Conservation (phyloP, 2,888 invertebrate species). For the Acronicta leporina region DNA sequence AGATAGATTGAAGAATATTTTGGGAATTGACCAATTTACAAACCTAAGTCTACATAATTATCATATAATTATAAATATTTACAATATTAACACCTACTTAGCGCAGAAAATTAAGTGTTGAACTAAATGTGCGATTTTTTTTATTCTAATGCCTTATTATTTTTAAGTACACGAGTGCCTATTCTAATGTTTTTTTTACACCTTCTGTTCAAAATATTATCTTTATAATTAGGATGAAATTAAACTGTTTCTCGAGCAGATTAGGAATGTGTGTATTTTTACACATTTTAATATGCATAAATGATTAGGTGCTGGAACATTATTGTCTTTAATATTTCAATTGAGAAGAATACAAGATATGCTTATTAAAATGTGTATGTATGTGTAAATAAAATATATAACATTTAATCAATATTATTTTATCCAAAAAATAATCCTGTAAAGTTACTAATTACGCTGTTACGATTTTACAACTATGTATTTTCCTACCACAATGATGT, state of each 20-base stretch:
- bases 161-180: slow-evolving; percentile 7
- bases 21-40: slow-evolving; percentile 86
- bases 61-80: slow-evolving; percentile 72
- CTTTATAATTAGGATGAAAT: slow-evolving; percentile 2
- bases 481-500: slow-evolving; percentile 7
- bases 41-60: slow-evolving; percentile 72
- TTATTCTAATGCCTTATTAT: slow-evolving; percentile 15
- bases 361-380: background rate
- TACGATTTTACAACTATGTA: slow-evolving; percentile 28
- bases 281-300: background rate
- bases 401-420: too few species aligned
- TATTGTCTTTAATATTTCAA: slow-evolving; percentile 26
- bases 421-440: slow-evolving; percentile 3
- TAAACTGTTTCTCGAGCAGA: background rate
- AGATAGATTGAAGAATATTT: slow-evolving; percentile 71
- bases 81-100: slow-evolving; percentile 62
- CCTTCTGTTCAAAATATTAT: background rate
- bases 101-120: slow-evolving; percentile 56
- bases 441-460: slow-evolving; percentile 28
- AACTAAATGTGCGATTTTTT: slow-evolving; percentile 31
- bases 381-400: background rate
- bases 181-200: background rate
- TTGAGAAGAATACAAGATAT: background rate
- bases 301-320: background rate
- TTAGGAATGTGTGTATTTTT: slow-evolving; percentile 1